A percentile compares a stretch with the other conserved stretches of the same genome.
phyloP scores from a whole-genome alignment of 2,888 invertebrate species.

The Drosophila borborema region DNA sequence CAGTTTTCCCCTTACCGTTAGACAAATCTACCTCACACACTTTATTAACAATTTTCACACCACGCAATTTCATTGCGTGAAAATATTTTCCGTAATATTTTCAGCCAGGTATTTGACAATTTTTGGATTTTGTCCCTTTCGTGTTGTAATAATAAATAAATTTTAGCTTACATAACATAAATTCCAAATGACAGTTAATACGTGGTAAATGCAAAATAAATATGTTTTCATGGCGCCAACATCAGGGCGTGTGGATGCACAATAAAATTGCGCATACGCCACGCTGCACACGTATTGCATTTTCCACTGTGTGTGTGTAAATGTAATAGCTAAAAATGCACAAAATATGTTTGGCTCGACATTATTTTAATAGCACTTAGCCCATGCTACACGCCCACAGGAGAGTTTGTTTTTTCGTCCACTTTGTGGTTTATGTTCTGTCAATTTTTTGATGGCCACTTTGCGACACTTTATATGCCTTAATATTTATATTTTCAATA shows the following conservation, averaged over 20 bases:
- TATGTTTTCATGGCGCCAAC: slow-evolving; percentile 19
- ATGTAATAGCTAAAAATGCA: slow-evolving; percentile 61
- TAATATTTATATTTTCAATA: slow-evolving; percentile 43
- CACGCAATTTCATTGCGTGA: background rate
- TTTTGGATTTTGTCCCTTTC: slow-evolving; percentile 6
- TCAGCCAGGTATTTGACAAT: background rate
- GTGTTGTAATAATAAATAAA: slow-evolving; percentile 36
- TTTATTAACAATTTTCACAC: background rate
- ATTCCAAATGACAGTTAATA: slow-evolving; percentile 66
- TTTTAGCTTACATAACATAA: slow-evolving; percentile 49
- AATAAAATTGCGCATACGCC: slow-evolving; percentile 38
- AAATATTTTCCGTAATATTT: slow-evolving; percentile 2
- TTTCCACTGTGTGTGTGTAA: slow-evolving; percentile 14
- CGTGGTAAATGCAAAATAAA: slow-evolving; percentile 49
- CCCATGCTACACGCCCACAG: slow-evolving; percentile 10
- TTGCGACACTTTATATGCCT: slow-evolving; percentile 54
- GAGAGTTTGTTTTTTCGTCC: background rate
- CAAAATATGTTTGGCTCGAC: slow-evolving; percentile 59
- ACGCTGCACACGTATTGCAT: slow-evolving; percentile 16
- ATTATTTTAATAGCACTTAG: slow-evolving; percentile 54
- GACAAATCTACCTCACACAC: background rate
- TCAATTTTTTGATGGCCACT: slow-evolving; percentile 71
- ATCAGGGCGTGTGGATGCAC: background rate
- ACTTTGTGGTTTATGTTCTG: slow-evolving; percentile 34
- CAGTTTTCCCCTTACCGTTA: no score